Percentiles rank a stretch among this genome's conserved stretches.
phyloP scores from a whole-genome alignment of 2,113 vertebrate genomes.

The Chaenocephalus aceratus region DNA sequence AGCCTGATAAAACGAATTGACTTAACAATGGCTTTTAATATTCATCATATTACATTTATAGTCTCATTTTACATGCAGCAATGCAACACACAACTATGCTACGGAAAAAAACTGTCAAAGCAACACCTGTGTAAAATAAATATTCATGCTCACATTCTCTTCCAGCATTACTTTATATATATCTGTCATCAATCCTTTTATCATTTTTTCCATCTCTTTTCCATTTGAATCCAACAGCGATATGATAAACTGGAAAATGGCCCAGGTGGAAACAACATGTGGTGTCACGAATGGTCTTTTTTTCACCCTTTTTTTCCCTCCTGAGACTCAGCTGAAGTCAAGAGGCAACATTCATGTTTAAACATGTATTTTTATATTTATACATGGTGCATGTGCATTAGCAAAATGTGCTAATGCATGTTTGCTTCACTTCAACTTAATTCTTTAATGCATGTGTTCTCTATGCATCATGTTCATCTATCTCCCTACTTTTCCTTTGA shows the following conservation, averaged over 20 bases:
- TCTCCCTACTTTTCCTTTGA: neutral
- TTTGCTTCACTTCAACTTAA: neutral
- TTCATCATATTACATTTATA: neutral
- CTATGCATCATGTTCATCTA: neutral
- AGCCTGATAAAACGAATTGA: neutral
- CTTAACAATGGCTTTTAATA: neutral
- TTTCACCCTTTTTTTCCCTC: conserved; percentile 11
- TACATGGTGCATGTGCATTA: conserved; percentile 1
- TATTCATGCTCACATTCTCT: conserved; percentile 29
- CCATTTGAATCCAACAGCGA: conserved; percentile 36
- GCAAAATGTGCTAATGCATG: neutral
- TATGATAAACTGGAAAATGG: conserved; percentile 15
- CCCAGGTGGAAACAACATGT: conserved; percentile 64
- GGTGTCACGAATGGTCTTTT: conserved; percentile 62
- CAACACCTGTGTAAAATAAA: conserved; percentile 39
- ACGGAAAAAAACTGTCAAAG: neutral
- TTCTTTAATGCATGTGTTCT: neutral
- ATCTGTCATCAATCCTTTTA: conserved; percentile 42
- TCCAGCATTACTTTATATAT: conserved; percentile 30
- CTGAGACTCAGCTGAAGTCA: conserved; percentile 27
- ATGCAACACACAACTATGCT: neutral
- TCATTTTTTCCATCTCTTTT: conserved; percentile 35
- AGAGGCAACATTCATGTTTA: conserved; percentile 52
- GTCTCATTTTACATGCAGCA: neutral
- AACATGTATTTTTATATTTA: conserved; percentile 57